Base-by-base conservation (phyloP, 2,113 vertebrate genomes). In the Hypocryptadius cinnamomeus region DNA sequence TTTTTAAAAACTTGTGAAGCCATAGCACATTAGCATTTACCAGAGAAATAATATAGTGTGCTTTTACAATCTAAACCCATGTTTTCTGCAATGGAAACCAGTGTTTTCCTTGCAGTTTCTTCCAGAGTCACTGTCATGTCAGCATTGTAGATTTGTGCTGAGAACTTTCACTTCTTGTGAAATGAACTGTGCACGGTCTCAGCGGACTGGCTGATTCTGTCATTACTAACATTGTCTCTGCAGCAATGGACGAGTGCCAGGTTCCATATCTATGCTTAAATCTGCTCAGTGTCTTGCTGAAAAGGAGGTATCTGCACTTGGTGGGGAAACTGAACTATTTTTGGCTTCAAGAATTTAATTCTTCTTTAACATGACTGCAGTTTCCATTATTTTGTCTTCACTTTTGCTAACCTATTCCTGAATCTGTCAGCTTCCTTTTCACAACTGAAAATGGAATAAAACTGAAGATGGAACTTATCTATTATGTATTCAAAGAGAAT, bases 291-390 rank as follows among this genome's bases (percentile, higher is more conserved):
- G n/a, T 44, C 84, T 92, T 84, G 60, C 85, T 90, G 79, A 88
- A 85, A 90, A 86, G 72, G 63, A 89, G 59, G 30, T 71, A 94
- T 51, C 79, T 92, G 64, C 68, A 70, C 74, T 92, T 73, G 11
- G 53, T 89, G 35, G 71, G 88, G 69, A 96, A 95, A 94, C 56
- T 39, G 70, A 91, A 90, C 61, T 91, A 93, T 73, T 94, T 93
- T 80, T 90, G 82, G 85, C 83, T 90, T 92, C 50, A 79, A 88
- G 40, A 85, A 71, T 61, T 80, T 53, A 69, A 87, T 70, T 68
- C 40, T 83, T 90, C 68, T 85, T 37, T 5, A 15, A 84, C 45
- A 80, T 57, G 47, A 63, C 85, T 84, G 48, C 54, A 80, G 59
- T 85, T 83, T 68, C 65, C 56, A 84, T 93, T 91, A 45, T 80